These are phyloP conservation scores for Zosterops lateralis DNA, from an alignment of 2,113 vertebrate species.

Conservation along the genomic window DNA sequence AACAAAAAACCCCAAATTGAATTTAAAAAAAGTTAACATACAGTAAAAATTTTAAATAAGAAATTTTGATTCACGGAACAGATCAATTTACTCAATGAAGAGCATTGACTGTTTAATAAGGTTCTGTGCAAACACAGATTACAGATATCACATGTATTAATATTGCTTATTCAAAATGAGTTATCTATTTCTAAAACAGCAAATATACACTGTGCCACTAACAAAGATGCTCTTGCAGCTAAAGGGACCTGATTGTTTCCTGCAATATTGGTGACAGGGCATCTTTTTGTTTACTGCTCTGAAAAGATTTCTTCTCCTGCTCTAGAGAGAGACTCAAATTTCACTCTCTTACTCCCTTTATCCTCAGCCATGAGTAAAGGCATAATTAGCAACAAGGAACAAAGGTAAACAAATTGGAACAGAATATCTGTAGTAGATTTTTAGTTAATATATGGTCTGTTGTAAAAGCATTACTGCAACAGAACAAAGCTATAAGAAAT, in stretches of 20 bases:
- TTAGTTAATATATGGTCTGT: not conserved
- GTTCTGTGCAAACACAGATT: not conserved
- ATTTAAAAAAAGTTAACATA: not conserved
- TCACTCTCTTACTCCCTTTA: not conserved
- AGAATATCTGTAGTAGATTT: not conserved
- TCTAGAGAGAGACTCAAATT: not conserved
- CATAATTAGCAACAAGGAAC: not conserved
- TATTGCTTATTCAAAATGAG: not conserved
- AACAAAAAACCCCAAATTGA: not conserved
- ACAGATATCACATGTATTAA: not conserved
- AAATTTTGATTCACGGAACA: not conserved
- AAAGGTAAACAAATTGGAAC: not conserved
- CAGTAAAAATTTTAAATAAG: not conserved
- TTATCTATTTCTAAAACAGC: not conserved
- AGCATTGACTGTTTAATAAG: not conserved
- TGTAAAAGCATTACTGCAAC: not conserved
- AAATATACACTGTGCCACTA: not conserved
- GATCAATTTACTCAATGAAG: not conserved
- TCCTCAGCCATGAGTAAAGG: not conserved
- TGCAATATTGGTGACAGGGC: not conserved
- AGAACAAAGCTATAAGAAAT: not conserved
- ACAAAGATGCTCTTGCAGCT: not conserved
- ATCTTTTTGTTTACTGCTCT: not conserved
- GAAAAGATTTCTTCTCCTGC: not conserved
- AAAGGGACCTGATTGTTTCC: not conserved